These are phyloP conservation scores for Notothenia rossii DNA, from an alignment of 2,113 vertebrate species.

Conservation along the genomic window DNA sequence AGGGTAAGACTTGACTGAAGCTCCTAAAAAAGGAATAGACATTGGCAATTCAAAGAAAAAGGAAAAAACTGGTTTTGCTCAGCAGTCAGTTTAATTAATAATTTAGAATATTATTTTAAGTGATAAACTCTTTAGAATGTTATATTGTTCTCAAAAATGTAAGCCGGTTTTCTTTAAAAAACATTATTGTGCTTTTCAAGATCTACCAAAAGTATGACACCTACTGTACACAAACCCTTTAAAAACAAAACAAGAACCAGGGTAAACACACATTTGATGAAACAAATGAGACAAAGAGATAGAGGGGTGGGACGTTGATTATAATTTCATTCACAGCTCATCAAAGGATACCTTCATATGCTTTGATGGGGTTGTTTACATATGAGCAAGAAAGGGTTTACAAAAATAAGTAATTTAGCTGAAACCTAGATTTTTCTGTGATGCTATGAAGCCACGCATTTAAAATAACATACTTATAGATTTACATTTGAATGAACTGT, in stretches of 20 bases:
- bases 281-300: background rate
- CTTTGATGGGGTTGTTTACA: conserved; percentile 16
- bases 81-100: conserved; percentile 3
- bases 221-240: background rate
- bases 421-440: background rate
- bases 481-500: conserved; percentile 17
- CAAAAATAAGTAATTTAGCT: background rate
- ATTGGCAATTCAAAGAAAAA: conserved; percentile 15
- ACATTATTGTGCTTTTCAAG: background rate
- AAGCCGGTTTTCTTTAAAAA: background rate
- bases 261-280: background rate
- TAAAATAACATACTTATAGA: background rate
- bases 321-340: conserved; percentile 31
- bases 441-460: background rate
- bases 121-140: conserved; percentile 16
- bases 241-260: background rate
- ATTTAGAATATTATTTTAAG: conserved; percentile 8
- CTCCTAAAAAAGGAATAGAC: conserved; percentile 52
- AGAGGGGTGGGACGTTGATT: conserved; percentile 13
- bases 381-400: background rate
- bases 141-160: conserved; percentile 11
- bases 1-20: conserved; percentile 37
- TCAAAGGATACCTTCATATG: conserved; percentile 38
- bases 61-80: conserved; percentile 36
- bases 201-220: background rate